A percentile compares a stretch with the other conserved stretches of the same genome.
These are phyloP conservation scores for Caenorhabditis sp. DNA, from an alignment of 2,888 invertebrate genomes.

Conservation along the genomic window DNA sequence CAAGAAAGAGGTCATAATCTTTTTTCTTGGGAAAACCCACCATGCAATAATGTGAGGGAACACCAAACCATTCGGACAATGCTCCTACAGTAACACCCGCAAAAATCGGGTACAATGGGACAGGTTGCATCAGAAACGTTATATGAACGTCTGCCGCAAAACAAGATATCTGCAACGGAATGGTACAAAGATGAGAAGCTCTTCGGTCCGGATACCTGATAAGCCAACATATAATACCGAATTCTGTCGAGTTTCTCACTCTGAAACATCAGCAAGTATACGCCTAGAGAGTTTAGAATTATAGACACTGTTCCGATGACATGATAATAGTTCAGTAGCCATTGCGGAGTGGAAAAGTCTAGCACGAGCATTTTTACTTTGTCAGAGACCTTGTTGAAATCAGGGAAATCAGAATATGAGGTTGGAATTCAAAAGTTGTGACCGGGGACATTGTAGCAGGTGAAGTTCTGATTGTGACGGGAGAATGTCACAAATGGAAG, in stretches of 20 bases:
- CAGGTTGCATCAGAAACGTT: conserved; percentile 11
- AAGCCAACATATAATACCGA: conserved; percentile 1
- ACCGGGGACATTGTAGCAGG: too few species aligned
- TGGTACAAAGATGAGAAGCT: too few species aligned
- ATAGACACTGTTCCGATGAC: background rate
- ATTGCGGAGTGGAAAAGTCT: conserved; percentile 12
- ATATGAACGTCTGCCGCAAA: background rate
- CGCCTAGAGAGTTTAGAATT: background rate
- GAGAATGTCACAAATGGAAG: too few species aligned
- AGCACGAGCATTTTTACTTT: too few species aligned
- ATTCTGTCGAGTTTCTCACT: background rate
- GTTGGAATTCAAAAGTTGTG: too few species aligned
- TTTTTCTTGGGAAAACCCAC: background rate
- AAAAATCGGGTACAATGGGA: conserved; percentile 5
- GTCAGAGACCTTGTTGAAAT: too few species aligned
- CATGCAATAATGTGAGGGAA: background rate
- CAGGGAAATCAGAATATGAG: too few species aligned
- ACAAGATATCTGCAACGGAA: background rate
- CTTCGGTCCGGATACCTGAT: background rate
- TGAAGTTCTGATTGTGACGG: too few species aligned
- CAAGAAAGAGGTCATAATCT: too few species aligned
- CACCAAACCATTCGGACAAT: background rate
- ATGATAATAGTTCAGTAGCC: conserved; percentile 24
- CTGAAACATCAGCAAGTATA: conserved; percentile 14
- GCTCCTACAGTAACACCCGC: background rate